Base-by-base conservation (phyloP, 2,113 vertebrate genomes). In the Saccopteryx bilineata region DNA sequence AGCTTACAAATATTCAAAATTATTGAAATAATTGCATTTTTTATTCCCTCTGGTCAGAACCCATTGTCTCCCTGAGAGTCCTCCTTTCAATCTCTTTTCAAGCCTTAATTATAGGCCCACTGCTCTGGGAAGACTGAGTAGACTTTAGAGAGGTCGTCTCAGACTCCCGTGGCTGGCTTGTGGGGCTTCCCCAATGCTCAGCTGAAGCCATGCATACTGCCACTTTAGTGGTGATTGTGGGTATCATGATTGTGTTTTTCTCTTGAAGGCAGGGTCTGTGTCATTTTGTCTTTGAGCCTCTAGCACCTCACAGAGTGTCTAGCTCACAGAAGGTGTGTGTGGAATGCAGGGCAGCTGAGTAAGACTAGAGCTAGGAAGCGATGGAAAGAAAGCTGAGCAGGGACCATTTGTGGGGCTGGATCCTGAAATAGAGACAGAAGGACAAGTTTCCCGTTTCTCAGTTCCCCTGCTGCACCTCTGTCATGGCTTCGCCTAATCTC, bases 401-500 rank as follows among this genome's bases (percentile, higher is more conserved):
- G 1, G 39, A 13, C 56, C 10, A 15, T 39, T 5, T 58, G 63
- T n/a, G 17, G 52, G 23, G 46, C 3, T 72, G 33, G 52, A 13
- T 23, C 11, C 75, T 18, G 14, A 78, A 58, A 28, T 48, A 78
- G 75, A 93, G 58, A 71, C 12, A 18, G 13, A 58, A 23, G 31
- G 65, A 50, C 26, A 63, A 31, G 6, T 21, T 52, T 74, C 2
- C 56, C 28, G 13, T 56, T 33, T 68, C 7, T 24, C 24, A 61
- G 19, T 39, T 56, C 14, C 46, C 5, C 11, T 50, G n/a, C 7
- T 12, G 7, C 11, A 15, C n/a, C 7, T 39, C 13, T 17, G 8
- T 14, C 1, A 0, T 33, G 26, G 10, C 11, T 75, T 12, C 0
- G 2, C 4, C 10, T 48, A 23, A 75, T 33, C 12, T 17, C 0